phyloP scores from a whole-genome alignment of 2,888 invertebrate species.

The Nomada ferruginata region DNA sequence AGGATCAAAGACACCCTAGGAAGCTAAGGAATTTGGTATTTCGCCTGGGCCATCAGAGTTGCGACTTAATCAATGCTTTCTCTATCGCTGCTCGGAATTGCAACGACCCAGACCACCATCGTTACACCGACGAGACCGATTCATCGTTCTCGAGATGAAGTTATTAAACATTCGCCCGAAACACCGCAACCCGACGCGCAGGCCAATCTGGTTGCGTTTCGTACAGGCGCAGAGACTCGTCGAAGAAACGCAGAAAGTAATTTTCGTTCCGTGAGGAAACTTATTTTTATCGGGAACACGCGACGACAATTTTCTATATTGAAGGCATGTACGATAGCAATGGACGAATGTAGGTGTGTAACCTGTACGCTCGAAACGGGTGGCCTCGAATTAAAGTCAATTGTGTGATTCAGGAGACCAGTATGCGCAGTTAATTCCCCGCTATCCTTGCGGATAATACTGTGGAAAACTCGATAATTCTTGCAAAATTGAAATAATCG shows the following conservation, averaged over 20 bases:
- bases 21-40: constrained; percentile 28
- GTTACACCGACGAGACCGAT: constrained; percentile 9
- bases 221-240: no score
- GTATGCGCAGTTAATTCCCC: constrained; percentile 34
- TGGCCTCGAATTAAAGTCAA: constrained; percentile 68
- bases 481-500: neutral
- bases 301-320: neutral
- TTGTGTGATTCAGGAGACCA: constrained; percentile 58
- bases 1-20: constrained; percentile 8
- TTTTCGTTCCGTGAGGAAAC: neutral
- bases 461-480: neutral
- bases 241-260: no score
- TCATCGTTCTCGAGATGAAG: neutral
- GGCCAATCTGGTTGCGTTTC: no score
- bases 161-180: neutral
- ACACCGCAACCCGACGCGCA: no score
- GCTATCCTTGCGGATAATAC: constrained; percentile 39
- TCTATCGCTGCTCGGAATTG: constrained; percentile 10
- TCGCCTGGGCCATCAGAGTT: neutral
- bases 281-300: neutral
- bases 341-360: constrained; percentile 2
- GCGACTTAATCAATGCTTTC: constrained; percentile 51
- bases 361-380: constrained; percentile 49
- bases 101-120: constrained; percentile 18
- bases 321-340: neutral